Conservation (phyloP, 2,888 invertebrate genomes). For the Spodoptera picta region DNA sequence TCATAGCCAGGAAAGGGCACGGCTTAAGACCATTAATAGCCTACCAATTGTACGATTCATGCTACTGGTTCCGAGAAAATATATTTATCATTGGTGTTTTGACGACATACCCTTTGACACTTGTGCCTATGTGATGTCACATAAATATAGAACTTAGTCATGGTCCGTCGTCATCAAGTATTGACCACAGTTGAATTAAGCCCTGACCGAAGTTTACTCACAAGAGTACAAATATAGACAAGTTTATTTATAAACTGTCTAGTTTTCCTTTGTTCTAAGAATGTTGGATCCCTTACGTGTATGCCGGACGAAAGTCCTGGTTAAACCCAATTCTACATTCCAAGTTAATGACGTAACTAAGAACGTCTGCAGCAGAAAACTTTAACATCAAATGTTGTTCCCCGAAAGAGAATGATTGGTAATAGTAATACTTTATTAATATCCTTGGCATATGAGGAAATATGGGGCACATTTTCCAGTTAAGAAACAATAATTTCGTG, state of each 20-base stretch:
- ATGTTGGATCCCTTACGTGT: background rate
- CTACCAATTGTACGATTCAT: conserved; percentile 29
- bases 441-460: no score
- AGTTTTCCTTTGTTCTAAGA: conserved; percentile 9
- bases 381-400: no score
- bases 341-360: conserved; percentile 1
- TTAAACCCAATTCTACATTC: conserved; percentile 29
- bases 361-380: no score
- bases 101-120: conserved; percentile 26
- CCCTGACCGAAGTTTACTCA: conserved; percentile 11
- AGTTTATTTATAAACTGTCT: conserved; percentile 6
- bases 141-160: conserved; percentile 46
- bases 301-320: conserved; percentile 8
- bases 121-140: conserved; percentile 22
- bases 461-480: no score
- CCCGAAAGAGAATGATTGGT: no score
- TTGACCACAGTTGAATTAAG: conserved; percentile 6
- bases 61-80: conserved; percentile 43
- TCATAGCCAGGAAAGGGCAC: conserved; percentile 27
- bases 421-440: no score
- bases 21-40: conserved; percentile 16
- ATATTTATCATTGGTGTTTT: conserved; percentile 33
- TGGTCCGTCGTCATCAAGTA: conserved; percentile 19
- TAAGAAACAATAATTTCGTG: no score
- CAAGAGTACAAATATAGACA: conserved; percentile 16